Evolutionary conservation across 2,888 invertebrate genomes (phyloP), one percentile per base, ranked within the genome.

Genomic region (Fissipunctia ypsillon): DNA sequence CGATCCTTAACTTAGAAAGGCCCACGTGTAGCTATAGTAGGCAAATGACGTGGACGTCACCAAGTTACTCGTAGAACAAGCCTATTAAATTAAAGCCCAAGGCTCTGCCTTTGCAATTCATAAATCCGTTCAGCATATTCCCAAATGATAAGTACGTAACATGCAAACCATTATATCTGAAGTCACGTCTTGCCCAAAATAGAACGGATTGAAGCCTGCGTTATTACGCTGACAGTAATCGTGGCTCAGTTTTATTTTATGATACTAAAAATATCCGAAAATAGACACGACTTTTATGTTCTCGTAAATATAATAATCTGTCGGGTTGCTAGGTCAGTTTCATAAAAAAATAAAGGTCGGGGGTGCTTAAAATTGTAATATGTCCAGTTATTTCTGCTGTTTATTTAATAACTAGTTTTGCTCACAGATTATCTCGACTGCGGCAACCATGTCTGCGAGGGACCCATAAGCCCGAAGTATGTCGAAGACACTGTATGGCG

Each of bases 151-250:
- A 69, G 69, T 70, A 56, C 38, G 50, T 73, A 50, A 69, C 61
- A 84, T 81, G 67, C 61, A 67, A 80, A 54, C 69, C 74, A 84
- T 76, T 68, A 76, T 69, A 59, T 70, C 74, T 67, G 65, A 57
- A 85, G 69, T 70, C 83, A 85, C 67, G 83, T 82, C 59, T 28
- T 38, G 41, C 70, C 70, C 48, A 19, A 85, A 82, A 82, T 85
- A 85, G 83, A 60, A 43, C 22, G 43, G 41, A 64, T 73, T 68
- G 67, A 76, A 70, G 70, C 48, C 72, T 73, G 60, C 73, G 83
- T 82, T 83, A 78, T 73, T 70, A 78, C 38, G 43, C 38, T 25
- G 72, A 68, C 69, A 72, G 57, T 43, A 56, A 77, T 77, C 83
- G 71, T 64, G 41, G 48, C 69, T 16, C 68, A 71, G 59, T 72